Base-by-base conservation (phyloP, 30 jellyfish, hydroid and myxozoan genomes). In the Nemopilema nomurai region DNA sequence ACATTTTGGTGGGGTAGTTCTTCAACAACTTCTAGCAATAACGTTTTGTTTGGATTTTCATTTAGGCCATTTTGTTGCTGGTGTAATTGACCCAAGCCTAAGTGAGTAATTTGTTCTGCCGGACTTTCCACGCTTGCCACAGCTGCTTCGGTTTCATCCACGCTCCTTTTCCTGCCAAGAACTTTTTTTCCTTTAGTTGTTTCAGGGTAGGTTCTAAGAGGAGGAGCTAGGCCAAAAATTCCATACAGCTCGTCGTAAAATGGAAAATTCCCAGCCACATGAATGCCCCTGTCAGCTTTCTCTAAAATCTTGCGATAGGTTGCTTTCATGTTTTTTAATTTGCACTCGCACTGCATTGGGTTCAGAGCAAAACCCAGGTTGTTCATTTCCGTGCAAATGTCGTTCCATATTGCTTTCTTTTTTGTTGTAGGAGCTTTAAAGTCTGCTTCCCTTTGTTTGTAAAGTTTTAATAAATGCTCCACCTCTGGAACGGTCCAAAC, bases 331-430 rank as follows among this genome's bases (percentile, higher is more conserved):
- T 84, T 84, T 32, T 84, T 84, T 83, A 84, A 33, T 62, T 84
- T 84, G 93, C 93, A 84, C 26, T 84, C 93, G 87, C 93, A 84
- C 32, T 84, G 93, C 83, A 77, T 50, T 13, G 86, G 84, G 72
- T 70, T 67, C 70, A 84, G 68, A 21, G 75, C 27, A 67, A 84
- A 84, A 33, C 93, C 93, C 21, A 30, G 79, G 1, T 52, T 62
- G 29, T 77, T 73, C 93, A 84, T 84, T 68, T 84, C 93, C 24
- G 28, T 66, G 50, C 93, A 84, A 22, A 84, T 66, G 1, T 84
- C 93, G 83, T 64, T 67, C 93, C 93, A 84, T 84, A 84, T 84
- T 74, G 93, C 79, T 27, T 84, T 84, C 93, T 84, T 84, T 74
- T 84, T 84, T 25, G 87, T 74, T 32, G 87, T 62, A 9, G 93